phyloP scores from a whole-genome alignment of 1,140 invertebrate species.

The fruit fly (Drosophila melanogaster) region Release_6_plus_ISO1_MT NT_037436.4:2366001-2366500 shows the following conservation, averaged over 20 bases:
- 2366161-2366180: constrained; percentile 23
- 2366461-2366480: constrained; percentile 1
- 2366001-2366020: background rate
- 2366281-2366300: background rate
- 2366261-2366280: constrained; percentile 31
- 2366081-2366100: constrained; percentile 33
- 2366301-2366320: constrained; percentile 15
- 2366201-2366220: constrained; percentile 51
- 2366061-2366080: constrained; percentile 25
- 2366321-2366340: constrained; percentile 24
- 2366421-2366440: constrained; percentile 4
- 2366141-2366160: constrained; percentile 23
- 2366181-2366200: constrained; percentile 7
- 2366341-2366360: constrained; percentile 41
- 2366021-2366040: constrained; percentile 14
- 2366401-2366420: background rate
- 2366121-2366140: constrained; percentile 59
- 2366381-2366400: constrained; percentile 29
- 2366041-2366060: constrained; percentile 24
- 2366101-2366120: constrained; percentile 33
- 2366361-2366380: constrained; percentile 41
- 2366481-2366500: constrained; percentile 3
- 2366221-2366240: constrained; percentile 57
- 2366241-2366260: constrained; percentile 20
- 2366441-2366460: constrained; percentile 39